Conservation (phyloP, 2,113 vertebrate species). For the Hemiprocne comata region DNA sequence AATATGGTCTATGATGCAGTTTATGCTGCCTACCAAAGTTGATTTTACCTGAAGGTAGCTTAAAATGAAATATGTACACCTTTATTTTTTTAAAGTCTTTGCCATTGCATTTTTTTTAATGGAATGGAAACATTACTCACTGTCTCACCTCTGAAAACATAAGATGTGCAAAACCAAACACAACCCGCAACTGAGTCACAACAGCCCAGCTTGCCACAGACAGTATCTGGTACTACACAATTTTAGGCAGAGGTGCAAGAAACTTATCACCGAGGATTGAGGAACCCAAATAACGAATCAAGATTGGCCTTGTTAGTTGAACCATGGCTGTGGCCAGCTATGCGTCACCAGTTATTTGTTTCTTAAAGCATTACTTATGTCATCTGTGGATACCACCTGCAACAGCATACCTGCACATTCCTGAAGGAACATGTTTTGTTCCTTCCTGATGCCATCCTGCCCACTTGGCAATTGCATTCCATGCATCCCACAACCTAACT, state of each 20-base stretch:
- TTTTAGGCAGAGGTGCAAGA: background rate
- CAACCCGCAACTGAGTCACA: conserved; percentile 63
- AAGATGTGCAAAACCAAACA: conserved; percentile 48
- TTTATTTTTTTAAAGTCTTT: background rate
- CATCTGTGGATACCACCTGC: background rate
- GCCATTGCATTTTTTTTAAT: conserved; percentile 34
- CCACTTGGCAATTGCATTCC: background rate
- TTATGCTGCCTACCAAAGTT: background rate
- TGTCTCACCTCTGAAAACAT: conserved; percentile 32
- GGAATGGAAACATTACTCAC: conserved; percentile 48
- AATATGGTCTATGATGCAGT: background rate
- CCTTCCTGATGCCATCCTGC: background rate
- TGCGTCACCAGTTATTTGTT: background rate
- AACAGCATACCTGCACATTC: background rate
- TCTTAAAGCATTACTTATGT: background rate
- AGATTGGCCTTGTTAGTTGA: background rate
- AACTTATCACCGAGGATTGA: background rate
- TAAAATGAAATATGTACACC: background rate
- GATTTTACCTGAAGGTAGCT: conserved; percentile 23
- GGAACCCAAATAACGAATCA: background rate
- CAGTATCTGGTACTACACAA: background rate
- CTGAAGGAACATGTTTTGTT: background rate
- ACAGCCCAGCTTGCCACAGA: background rate
- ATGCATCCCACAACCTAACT: background rate
- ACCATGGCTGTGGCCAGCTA: background rate